phyloP scores from a whole-genome alignment of 2,888 invertebrate genomes.

The Sinohyriopsis cumingii region DNA sequence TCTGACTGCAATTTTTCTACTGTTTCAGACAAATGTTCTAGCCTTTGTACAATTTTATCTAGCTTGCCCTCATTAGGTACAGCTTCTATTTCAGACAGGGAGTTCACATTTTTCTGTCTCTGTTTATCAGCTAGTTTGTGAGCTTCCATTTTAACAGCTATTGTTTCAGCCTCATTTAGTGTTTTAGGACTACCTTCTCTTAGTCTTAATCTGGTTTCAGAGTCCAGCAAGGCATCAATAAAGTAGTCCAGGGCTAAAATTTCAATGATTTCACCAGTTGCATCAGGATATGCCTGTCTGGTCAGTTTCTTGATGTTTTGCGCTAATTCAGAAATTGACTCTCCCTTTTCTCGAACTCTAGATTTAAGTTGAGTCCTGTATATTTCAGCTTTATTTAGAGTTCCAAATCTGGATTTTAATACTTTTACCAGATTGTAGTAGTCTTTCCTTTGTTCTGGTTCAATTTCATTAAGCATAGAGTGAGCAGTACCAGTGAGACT shows the following conservation, averaged over 20 bases:
- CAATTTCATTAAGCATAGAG: slow-evolving; percentile 19
- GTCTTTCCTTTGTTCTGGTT: slow-evolving; percentile 19
- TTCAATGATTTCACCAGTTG: no score
- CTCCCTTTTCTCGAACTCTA: slow-evolving; percentile 16
- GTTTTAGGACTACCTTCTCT: no score
- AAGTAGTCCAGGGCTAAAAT: no score
- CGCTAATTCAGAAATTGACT: slow-evolving; percentile 25
- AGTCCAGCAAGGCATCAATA: no score
- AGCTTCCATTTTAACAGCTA: slow-evolving; percentile 24
- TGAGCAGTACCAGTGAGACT: slow-evolving; percentile 20
- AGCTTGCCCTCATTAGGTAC: no score
- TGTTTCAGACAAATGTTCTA: no score
- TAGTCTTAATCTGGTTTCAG: no score
- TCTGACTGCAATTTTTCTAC: no score
- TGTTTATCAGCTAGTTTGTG: slow-evolving; percentile 19
- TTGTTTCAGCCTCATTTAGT: slow-evolving; percentile 20
- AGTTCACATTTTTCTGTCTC: background rate
- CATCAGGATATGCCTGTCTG: no score
- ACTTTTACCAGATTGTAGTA: slow-evolving; percentile 16
- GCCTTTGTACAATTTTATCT: no score
- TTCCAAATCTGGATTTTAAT: slow-evolving; percentile 26
- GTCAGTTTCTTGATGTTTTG: no score
- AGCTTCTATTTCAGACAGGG: no score
- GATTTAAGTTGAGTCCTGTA: slow-evolving; percentile 21
- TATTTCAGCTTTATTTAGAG: slow-evolving; percentile 22